phyloP scores from a whole-genome alignment of 2,888 invertebrate genomes.

The Cryptophagus acutangulus region DNA sequence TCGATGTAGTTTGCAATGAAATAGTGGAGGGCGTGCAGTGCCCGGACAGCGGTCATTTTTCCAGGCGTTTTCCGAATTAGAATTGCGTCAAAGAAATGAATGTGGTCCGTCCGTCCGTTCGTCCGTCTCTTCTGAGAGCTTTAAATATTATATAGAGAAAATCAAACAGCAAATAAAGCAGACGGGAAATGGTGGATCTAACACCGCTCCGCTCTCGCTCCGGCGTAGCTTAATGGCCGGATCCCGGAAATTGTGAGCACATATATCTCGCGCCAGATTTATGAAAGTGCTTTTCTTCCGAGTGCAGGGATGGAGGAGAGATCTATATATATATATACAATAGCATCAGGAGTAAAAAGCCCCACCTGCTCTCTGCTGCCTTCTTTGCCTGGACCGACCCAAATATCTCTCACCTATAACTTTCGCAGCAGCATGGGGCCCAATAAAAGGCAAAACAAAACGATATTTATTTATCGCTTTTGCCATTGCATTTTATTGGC shows the following conservation, averaged over 20 bases:
- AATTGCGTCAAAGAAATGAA: constrained; percentile 21
- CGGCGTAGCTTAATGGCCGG: constrained; percentile 68
- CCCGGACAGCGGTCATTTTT: constrained; percentile 56
- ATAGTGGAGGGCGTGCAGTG: constrained; percentile 35
- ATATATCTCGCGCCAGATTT: constrained; percentile 86
- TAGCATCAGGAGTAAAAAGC: constrained; percentile 39
- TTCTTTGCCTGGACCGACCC: no score
- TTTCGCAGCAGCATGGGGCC: no score
- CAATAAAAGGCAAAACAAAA: background rate
- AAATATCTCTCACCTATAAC: no score
- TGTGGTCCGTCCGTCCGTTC: constrained; percentile 23
- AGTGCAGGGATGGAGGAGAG: constrained; percentile 42
- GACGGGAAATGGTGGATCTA: constrained; percentile 40
- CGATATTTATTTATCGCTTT: background rate
- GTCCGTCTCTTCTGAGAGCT: constrained; percentile 20
- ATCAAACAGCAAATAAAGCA: constrained; percentile 46
- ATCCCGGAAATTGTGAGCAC: constrained; percentile 87
- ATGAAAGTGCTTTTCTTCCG: constrained; percentile 70
- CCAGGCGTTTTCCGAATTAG: constrained; percentile 50
- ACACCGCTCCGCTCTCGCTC: constrained; percentile 41
- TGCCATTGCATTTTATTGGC: constrained; percentile 5
- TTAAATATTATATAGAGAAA: constrained; percentile 36
- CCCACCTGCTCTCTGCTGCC: constrained; percentile 38
- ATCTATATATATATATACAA: constrained; percentile 50
- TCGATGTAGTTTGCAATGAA: constrained; percentile 38